Conservation (phyloP, 2,888 invertebrate species). For the Zonitis immaculata region DNA sequence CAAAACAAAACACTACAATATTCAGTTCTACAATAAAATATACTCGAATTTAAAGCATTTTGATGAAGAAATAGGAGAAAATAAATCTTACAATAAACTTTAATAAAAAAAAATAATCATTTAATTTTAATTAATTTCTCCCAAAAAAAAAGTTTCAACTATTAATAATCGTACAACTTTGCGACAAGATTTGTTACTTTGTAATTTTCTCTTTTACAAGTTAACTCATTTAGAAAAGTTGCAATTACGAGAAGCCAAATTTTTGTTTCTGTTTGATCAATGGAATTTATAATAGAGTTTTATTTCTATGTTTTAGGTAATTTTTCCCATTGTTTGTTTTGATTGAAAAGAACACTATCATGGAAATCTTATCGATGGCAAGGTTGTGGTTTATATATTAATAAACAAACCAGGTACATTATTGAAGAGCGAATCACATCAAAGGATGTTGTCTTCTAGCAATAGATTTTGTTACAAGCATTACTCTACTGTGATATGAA, state of each 20-base stretch:
- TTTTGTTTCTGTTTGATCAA: neutral
- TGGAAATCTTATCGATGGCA: neutral
- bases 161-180: conserved; percentile 1
- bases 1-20: neutral
- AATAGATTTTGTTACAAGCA: neutral
- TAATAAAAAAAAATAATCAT: conserved; percentile 20
- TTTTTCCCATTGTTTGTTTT: too few relatives aligned
- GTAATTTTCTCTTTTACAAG: neutral
- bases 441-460: neutral
- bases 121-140: conserved; percentile 21
- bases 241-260: neutral
- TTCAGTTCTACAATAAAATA: too few relatives aligned
- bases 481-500: too few relatives aligned
- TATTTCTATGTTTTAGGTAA: too few relatives aligned
- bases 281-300: neutral
- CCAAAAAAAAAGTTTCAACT: conserved; percentile 9
- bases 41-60: too few relatives aligned
- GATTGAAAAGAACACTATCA: too few relatives aligned
- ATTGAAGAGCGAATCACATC: neutral
- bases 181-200: neutral
- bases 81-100: too few relatives aligned
- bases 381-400: neutral
- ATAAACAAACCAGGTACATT: neutral
- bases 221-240: neutral
- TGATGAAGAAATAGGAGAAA: too few relatives aligned